Evolutionary conservation across 2,113 vertebrate genomes (phyloP).

Genomic region (Lasiurus borealis): DNA sequence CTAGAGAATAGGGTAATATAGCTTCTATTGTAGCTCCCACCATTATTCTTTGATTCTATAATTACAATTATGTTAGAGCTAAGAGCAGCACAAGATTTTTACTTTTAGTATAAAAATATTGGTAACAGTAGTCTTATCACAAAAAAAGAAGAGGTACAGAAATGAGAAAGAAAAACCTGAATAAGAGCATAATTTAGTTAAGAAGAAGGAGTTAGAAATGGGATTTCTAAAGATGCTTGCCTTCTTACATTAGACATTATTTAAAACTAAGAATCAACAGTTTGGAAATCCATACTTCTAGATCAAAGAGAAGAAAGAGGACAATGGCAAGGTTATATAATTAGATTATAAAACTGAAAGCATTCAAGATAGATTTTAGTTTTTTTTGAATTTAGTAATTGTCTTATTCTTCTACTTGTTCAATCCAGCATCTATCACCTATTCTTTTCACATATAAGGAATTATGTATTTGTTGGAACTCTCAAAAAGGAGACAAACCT

Average conservation of each 20-base stretch:
- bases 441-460: neutral
- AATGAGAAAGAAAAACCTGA: neutral
- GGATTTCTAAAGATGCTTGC: neutral
- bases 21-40: neutral
- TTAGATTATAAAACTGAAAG: neutral
- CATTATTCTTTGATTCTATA: neutral
- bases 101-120: neutral
- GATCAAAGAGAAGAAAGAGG: neutral
- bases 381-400: neutral
- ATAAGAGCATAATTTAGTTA: neutral
- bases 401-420: neutral
- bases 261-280: neutral
- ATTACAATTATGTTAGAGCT: neutral
- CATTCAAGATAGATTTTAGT: neutral
- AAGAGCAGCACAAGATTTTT: neutral
- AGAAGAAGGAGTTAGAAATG: neutral
- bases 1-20: neutral
- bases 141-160: neutral
- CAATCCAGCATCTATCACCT: neutral
- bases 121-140: neutral
- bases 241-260: neutral
- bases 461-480: neutral
- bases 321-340: neutral
- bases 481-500: neutral
- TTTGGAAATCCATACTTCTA: conserved; percentile 8